Evolutionary conservation across 2,888 invertebrate genomes (phyloP), one percentile per base, ranked within the genome.

Genomic region (Trichogramma evanescens): DNA sequence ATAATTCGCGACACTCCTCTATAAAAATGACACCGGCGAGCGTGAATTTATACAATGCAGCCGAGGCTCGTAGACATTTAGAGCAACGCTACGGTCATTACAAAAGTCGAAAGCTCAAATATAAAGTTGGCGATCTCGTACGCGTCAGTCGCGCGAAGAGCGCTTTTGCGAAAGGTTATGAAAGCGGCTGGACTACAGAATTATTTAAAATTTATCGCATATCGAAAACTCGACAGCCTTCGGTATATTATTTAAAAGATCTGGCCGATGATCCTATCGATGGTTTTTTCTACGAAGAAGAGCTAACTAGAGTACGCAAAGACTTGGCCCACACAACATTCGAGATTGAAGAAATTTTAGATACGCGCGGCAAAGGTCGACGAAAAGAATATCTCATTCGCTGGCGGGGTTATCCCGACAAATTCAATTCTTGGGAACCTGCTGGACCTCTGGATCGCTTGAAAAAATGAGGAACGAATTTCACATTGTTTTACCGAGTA

Each of bases 401-500:
- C 8, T 45, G 45, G 45, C 45, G 8, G 8, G 45, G 45, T 45
- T 45, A n/a, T 2, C 45, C 45, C n/a, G 9, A 45, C 9, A 54
- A 54, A 7, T 54, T 54, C 38, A 54, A 54, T 46, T 54, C 45
- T 5, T 54, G 54, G 54, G 26, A 45, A 4, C 4, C 8, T 7
- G 54, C 45, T 6, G 9, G n/a, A 45, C 26, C 44, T 45, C 9
- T 54, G 8, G n/a, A 13, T 6, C 44, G 44, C n/a, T 45, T 45
- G 9, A 10, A 10, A 54, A 4, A 43, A 54, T 44, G 44, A 54
- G 10, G 13, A 54, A 61, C 13, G 61, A 67, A 8, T 70, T 70
- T 66, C 70, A 67, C 58, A 7, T 69, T 9, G 69, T 67, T 6
- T 52, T 70, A 5, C 58, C 66, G 7, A 65, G 66, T 40, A 68